Base-by-base conservation (phyloP, 2,888 invertebrate species). In the Tinea semifulvella region DNA sequence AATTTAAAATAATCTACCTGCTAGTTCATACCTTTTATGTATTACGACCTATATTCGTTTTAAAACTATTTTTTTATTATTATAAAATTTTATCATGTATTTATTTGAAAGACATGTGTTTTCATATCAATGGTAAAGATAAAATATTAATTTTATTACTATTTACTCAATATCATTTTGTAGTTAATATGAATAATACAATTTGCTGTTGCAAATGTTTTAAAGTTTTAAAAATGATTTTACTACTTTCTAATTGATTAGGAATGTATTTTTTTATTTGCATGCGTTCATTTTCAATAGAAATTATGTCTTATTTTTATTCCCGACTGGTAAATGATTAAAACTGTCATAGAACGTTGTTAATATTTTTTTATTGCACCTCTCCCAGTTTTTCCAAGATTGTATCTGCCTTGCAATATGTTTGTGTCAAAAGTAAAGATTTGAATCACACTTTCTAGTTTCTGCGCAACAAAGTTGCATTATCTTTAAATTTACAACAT, bases 291-390 rank as follows among this genome's bases (percentile, higher is more conserved):
- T 68, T 68, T 51, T 27, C 38, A 40, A 22, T 20, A 19, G 11
- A 61, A 65, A 67, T 68, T 68, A 61, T 68, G 66, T 68, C 63
- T 58, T 60, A 62, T 68, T 63, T 68, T 63, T 68, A 68, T 63
- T 65, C 62, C 57, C 58, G 22, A 64, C 67, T 68, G 72, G 71
- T 74, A 71, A 40, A 65, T 72, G 73, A 64, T 76, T 75, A 77
- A 79, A 76, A 46, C 42, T 44, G 45, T 45, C 42, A 42, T 46
- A 47, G 40, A 44, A 47, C 42, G 14, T 47, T 42, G 40, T 45
- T 40, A 40, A 45, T 31, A 14, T 14, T 31, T 31, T 14, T 31
- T 31, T n/a, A n/a, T n/a, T n/a, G n/a, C n/a, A 25, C 8, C 14
- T 7, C 14, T 25, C 14, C 14, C 26, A 25, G 4, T 5, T 42